phyloP scores from a whole-genome alignment of 2,113 vertebrate genomes.

The Oncorhynchus nerka region DNA sequence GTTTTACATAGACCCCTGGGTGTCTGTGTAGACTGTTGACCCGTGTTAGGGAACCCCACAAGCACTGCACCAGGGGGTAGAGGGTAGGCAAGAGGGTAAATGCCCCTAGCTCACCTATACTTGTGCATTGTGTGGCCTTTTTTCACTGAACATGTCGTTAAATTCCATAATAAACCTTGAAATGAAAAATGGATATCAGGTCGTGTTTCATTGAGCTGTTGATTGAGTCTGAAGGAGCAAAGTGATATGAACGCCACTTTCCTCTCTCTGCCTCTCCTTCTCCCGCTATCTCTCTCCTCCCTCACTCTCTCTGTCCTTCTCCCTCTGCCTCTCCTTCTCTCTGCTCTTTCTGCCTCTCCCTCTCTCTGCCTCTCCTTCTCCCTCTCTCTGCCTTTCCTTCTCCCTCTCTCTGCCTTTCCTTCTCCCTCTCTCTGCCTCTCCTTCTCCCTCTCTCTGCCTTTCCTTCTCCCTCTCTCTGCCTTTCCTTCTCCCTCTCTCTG shows the following conservation, averaged over 20 bases:
- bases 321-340: background rate
- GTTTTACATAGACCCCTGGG: slow-evolving; percentile 64
- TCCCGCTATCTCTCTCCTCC: background rate
- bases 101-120: slow-evolving; percentile 14
- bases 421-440: background rate
- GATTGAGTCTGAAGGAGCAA: slow-evolving; percentile 11
- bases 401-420: too few species aligned
- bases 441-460: background rate
- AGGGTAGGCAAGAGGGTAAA: background rate
- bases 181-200: slow-evolving; percentile 51
- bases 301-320: background rate
- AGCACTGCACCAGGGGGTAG: background rate
- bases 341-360: too few species aligned
- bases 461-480: background rate
- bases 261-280: too few species aligned
- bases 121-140: slow-evolving; percentile 33
- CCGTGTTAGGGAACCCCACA: slow-evolving; percentile 51
- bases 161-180: slow-evolving; percentile 54
- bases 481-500: too few species aligned
- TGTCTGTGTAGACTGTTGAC: slow-evolving; percentile 61
- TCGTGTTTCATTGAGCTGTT: slow-evolving; percentile 45
- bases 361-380: too few species aligned
- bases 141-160: slow-evolving; percentile 54
- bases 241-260: too few species aligned
- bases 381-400: background rate